Percentiles rank a stretch among this genome's conserved stretches.
These are phyloP conservation scores for Drosophila demipolita DNA, from an alignment of 2,888 invertebrate species.

Conservation along the genomic window DNA sequence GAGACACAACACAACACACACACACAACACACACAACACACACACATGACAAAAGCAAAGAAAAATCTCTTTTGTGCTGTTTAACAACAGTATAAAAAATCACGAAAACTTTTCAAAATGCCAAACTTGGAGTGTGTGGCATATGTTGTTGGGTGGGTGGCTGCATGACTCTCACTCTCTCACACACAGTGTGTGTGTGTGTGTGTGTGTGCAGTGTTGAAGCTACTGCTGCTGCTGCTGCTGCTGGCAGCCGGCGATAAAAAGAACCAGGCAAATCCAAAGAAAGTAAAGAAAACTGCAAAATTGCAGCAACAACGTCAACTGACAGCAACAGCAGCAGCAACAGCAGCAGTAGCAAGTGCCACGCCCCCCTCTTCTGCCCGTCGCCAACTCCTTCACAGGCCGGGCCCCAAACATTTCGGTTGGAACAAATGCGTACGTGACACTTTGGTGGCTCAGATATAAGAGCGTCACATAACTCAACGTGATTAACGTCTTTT, in stretches of 20 bases:
- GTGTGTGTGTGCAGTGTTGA: conserved; percentile 25
- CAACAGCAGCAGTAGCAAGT: conserved; percentile 16
- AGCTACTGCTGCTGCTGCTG: conserved; percentile 34
- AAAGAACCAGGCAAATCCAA: conserved; percentile 57
- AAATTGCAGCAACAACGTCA: conserved; percentile 66
- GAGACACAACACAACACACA: conserved; percentile 20
- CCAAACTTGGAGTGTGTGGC: conserved; percentile 63
- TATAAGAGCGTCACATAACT: conserved; percentile 85
- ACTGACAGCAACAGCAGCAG: conserved; percentile 48
- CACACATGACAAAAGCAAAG: conserved; percentile 64
- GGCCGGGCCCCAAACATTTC: conserved; percentile 31
- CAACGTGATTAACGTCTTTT: conserved; percentile 85
- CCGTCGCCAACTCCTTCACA: conserved; percentile 21
- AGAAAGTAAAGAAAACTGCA: conserved; percentile 67
- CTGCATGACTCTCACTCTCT: not conserved
- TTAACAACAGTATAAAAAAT: conserved; percentile 66
- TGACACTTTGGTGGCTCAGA: conserved; percentile 82
- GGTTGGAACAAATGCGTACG: conserved; percentile 81
- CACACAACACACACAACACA: conserved; percentile 5
- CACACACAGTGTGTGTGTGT: not conserved
- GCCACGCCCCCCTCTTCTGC: not conserved
- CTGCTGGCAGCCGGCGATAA: conserved; percentile 62
- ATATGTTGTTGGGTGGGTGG: conserved; percentile 53
- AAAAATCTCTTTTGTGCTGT: conserved; percentile 73
- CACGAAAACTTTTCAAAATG: conserved; percentile 68